Percentiles rank a stretch among this genome's conserved stretches.
phyloP scores from a whole-genome alignment of 2,113 vertebrate genomes.

The Phasianus colchicus region DNA sequence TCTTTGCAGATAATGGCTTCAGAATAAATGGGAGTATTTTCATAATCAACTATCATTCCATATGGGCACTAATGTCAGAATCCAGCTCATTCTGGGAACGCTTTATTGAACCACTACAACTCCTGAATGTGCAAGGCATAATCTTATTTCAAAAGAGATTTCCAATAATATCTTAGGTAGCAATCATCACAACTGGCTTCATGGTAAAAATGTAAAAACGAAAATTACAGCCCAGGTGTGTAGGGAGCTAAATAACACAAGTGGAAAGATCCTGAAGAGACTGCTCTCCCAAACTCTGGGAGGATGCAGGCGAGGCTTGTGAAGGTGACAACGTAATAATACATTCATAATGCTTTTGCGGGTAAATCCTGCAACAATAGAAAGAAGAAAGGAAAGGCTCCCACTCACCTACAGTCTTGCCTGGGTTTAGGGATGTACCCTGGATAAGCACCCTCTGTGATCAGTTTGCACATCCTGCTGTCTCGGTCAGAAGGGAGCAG shows the following conservation, averaged over 20 bases:
- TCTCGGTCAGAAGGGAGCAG: conserved; percentile 94
- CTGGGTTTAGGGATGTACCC: conserved; percentile 95
- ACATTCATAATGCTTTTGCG: neutral
- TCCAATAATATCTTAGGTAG: neutral
- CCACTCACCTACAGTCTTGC: conserved; percentile 93
- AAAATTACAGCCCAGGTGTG: neutral
- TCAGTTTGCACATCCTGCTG: conserved; percentile 92
- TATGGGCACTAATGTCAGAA: accelerated
- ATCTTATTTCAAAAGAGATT: neutral
- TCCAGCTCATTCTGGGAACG: neutral
- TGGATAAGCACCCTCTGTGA: conserved; percentile 89
- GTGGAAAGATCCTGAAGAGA: neutral
- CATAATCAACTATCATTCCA: neutral
- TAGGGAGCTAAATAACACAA: neutral
- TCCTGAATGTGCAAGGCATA: neutral
- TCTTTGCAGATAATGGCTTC: neutral
- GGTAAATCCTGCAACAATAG: neutral
- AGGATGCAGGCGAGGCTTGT: neutral
- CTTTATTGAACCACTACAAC: neutral
- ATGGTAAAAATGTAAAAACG: neutral
- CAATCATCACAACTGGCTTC: neutral
- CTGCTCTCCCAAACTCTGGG: neutral
- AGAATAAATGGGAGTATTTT: neutral
- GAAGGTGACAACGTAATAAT: neutral
- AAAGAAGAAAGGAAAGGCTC: neutral